Evolutionary conservation across 2,888 invertebrate genomes (phyloP), one percentile per base, ranked within the genome.

Genomic region (Drosophila niveifrons): DNA sequence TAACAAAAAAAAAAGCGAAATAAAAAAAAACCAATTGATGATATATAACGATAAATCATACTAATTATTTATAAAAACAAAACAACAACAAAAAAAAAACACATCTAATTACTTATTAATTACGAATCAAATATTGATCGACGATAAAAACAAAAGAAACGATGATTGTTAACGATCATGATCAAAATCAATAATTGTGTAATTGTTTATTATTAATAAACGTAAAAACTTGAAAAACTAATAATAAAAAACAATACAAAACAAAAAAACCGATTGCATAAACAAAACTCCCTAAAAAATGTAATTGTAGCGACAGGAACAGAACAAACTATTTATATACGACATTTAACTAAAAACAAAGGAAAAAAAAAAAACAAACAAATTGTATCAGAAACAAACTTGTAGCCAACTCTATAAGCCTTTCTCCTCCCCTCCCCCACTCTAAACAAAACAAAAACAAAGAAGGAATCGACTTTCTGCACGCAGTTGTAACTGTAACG

Each of bases 281-380:
- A 65, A 36, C 43, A 52, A 17, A 47, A 36, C 58, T 47, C 48
- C 53, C 46, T 47, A 57, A 58, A 50, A 48, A 64, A 9, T 53
- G 46, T 47, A 63, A 62, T 68, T 68, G 75, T 68, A 64, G 43
- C 44, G 44, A 55, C 62, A 58, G 61, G 52, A 65, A 69, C 65
- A 79, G 69, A 81, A 72, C 82, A 80, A 82, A 81, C 83, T 81
- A 81, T 81, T 81, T 82, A 87, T 84, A 73, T 75, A 77, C 55
- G 48, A 66, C 64, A 72, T 66, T 58, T 61, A 66, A 74, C 48
- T 41, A 65, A 61, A 74, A n/a, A n/a, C n/a, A n/a, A n/a, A n/a
- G n/a, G n/a, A n/a, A n/a, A n/a, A n/a, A n/a, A n/a, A n/a, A 64
- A 18, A 18, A 23, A 23, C 4, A 23, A 23, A 67, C 15, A 55